These are phyloP conservation scores for Egretta garzetta DNA, from an alignment of 2,113 vertebrate genomes.

Conservation along the genomic window DNA sequence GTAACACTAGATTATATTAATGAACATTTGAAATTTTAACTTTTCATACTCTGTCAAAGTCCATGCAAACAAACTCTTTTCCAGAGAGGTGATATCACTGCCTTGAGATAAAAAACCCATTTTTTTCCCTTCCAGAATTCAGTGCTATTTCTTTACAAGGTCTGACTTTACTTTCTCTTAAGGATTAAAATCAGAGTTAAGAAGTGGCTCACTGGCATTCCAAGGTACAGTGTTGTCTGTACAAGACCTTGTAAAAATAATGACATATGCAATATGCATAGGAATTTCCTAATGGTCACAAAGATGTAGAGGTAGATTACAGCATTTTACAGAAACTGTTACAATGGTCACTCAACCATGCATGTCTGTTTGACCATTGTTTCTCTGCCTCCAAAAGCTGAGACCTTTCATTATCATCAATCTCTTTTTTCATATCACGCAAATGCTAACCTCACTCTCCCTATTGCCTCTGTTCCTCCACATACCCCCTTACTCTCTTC, in stretches of 20 bases:
- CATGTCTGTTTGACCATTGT: not conserved
- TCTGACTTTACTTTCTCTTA: not conserved
- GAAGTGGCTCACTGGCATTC: not conserved
- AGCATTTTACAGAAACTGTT: not conserved
- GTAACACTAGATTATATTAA: not conserved
- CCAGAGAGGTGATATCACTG: not conserved
- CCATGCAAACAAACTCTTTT: not conserved
- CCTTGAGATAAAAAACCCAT: not conserved
- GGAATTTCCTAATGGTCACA: not conserved
- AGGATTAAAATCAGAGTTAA: not conserved
- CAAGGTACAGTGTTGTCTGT: not conserved
- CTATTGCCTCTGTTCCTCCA: not conserved
- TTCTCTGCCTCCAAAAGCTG: not conserved
- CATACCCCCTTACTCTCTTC: not conserved
- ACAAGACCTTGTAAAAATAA: not conserved
- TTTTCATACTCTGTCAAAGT: not conserved
- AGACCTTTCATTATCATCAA: not conserved
- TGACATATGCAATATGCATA: rapidly evolving
- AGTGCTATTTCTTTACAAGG: not conserved
- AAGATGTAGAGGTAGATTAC: not conserved
- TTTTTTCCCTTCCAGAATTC: not conserved
- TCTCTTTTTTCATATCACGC: not conserved
- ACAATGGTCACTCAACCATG: not conserved
- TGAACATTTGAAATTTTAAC: not conserved
- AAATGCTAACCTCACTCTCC: not conserved